Percentiles rank a stretch among this genome's conserved stretches.
Evolutionary conservation across 2,888 invertebrate species (phyloP).

Genomic region (Slavum lentiscoides): DNA sequence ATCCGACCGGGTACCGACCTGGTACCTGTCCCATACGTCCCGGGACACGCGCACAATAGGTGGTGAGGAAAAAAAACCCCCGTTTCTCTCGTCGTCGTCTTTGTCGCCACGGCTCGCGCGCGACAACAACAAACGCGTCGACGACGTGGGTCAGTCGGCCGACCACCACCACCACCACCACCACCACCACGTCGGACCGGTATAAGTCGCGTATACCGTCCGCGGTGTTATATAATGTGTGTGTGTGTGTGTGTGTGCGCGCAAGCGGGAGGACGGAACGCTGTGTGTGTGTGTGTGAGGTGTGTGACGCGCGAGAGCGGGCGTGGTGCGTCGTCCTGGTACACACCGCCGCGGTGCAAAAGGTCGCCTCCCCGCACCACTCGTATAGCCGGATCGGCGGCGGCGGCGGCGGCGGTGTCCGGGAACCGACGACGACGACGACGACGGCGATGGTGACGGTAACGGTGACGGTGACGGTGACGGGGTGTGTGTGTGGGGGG

Average conservation of each 20-base stretch:
- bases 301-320: constrained; percentile 22
- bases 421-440: neutral
- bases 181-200: neutral
- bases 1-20: too few species aligned
- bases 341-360: constrained; percentile 33
- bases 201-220: too few species aligned
- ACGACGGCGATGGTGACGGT: neutral
- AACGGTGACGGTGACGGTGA: too few species aligned
- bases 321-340: constrained; percentile 39
- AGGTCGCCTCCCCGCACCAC: constrained; percentile 13
- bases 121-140: constrained; percentile 30
- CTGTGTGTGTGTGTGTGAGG: too few species aligned
- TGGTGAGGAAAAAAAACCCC: too few species aligned
- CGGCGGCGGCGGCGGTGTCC: neutral
- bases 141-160: constrained; percentile 22
- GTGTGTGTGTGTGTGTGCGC: too few species aligned
- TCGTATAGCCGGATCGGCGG: neutral
- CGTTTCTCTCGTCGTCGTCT: too few species aligned
- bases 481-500: neutral
- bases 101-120: neutral
- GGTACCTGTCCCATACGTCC: too few species aligned
- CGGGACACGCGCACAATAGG: too few species aligned
- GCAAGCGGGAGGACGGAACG: neutral
- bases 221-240: too few species aligned
- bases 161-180: neutral